These are phyloP conservation scores for Diorhabda carinulata DNA, from an alignment of 1,140 invertebrate species.

Conservation along the genomic window DNA sequence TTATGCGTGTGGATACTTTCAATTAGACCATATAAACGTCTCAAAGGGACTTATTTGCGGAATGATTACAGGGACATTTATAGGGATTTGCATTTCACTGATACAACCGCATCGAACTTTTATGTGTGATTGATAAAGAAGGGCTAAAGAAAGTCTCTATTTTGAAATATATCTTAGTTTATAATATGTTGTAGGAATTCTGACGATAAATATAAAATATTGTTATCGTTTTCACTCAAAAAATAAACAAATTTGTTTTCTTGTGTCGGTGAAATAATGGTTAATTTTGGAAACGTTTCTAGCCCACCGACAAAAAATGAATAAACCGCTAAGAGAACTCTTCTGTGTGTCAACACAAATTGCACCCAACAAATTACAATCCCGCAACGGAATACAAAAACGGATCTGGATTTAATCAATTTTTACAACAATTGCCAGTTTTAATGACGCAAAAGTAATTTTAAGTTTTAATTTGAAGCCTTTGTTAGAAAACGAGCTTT, in stretches of 20 bases:
- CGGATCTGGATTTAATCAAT: conserved; percentile 37
- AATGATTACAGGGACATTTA: conserved; percentile 36
- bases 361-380: conserved; percentile 23
- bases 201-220: too few relatives aligned
- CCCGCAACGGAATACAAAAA: conserved; percentile 23
- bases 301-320: conserved; percentile 3
- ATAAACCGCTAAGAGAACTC: conserved; percentile 16
- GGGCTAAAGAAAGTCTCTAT: neutral
- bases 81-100: conserved; percentile 36
- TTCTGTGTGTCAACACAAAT: conserved; percentile 33
- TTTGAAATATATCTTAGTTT: neutral
- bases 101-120: conserved; percentile 14
- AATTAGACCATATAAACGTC: conserved; percentile 38
- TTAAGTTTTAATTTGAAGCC: conserved; percentile 33
- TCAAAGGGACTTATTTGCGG: conserved; percentile 27
- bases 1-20: conserved; percentile 40
- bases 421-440: conserved; percentile 36
- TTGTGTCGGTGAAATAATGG: too few relatives aligned
- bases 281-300: neutral
- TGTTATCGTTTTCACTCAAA: too few relatives aligned
- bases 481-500: conserved; percentile 32
- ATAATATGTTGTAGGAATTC: too few relatives aligned
- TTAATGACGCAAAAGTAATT: conserved; percentile 38
- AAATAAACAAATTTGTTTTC: too few relatives aligned
- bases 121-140: neutral